phyloP scores from a whole-genome alignment of 2,113 vertebrate species.

The Coturnix japonica region DNA sequence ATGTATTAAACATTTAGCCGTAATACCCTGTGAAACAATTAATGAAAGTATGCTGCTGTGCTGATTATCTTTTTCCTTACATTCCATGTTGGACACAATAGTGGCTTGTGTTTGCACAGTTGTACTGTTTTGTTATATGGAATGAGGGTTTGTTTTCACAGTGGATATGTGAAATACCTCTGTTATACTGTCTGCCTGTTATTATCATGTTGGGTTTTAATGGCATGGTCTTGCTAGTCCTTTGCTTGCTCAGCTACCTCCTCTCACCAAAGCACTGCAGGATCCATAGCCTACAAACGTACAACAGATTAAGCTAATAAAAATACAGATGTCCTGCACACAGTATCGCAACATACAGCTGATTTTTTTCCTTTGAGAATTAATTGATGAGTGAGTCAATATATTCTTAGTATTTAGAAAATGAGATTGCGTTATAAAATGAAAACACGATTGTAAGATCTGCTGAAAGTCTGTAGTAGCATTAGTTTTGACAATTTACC shows the following conservation, averaged over 20 bases:
- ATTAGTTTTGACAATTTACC: not conserved
- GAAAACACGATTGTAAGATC: not conserved
- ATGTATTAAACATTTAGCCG: constrained; percentile 15
- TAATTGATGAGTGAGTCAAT: not conserved
- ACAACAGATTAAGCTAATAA: not conserved
- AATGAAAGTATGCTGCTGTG: not conserved
- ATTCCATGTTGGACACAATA: not conserved
- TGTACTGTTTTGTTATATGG: not conserved
- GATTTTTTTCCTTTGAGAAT: not conserved
- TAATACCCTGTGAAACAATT: not conserved
- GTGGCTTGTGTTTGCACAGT: constrained; percentile 36
- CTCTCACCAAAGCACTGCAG: not conserved
- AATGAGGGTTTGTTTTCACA: not conserved
- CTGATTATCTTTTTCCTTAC: not conserved
- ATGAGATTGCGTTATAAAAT: not conserved
- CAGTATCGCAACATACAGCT: not conserved
- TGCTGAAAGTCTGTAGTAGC: not conserved
- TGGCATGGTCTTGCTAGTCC: not conserved
- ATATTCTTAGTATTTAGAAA: not conserved
- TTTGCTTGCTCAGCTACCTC: not conserved
- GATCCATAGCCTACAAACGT: not conserved
- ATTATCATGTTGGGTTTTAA: not conserved
- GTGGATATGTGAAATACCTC: not conserved
- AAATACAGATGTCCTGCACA: not conserved
- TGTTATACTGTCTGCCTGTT: not conserved